These are phyloP conservation scores for Potamarius usumacintae DNA, from an alignment of 2,113 vertebrate genomes.

Conservation along the genomic window DNA sequence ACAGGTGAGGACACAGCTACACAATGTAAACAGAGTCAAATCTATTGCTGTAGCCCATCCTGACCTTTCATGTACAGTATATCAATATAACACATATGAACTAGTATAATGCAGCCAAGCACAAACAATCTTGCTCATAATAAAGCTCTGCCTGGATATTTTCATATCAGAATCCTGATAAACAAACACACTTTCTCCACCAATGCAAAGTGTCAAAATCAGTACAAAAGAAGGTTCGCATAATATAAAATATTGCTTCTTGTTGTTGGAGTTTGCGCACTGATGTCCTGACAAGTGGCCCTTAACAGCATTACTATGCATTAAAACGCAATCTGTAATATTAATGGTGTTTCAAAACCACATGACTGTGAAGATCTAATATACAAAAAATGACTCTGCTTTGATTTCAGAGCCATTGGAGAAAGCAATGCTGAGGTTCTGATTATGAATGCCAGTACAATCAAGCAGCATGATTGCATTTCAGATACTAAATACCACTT, in stretches of 20 bases:
- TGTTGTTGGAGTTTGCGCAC: constrained; percentile 4
- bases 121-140: neutral
- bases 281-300: constrained; percentile 11
- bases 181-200: constrained; percentile 66
- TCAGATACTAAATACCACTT: constrained; percentile 48
- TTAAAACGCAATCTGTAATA: constrained; percentile 44
- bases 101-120: constrained; percentile 38
- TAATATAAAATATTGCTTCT: neutral
- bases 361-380: constrained; percentile 57
- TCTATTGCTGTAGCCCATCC: neutral
- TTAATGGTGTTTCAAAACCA: constrained; percentile 26
- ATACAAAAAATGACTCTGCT: constrained; percentile 56
- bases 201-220: constrained; percentile 61
- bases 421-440: constrained; percentile 49
- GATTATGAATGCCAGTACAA: constrained; percentile 64
- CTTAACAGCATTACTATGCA: constrained; percentile 20
- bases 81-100: constrained; percentile 30
- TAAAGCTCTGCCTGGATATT: constrained; percentile 57
- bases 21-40: neutral
- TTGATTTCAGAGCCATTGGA: constrained; percentile 57
- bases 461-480: constrained; percentile 66
- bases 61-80: neutral
- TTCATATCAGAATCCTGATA: constrained; percentile 59
- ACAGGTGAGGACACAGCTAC: neutral
- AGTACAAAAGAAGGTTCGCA: constrained; percentile 44